A percentile compares a stretch with the other conserved stretches of the same genome.
Evolutionary conservation across 2,888 invertebrate species (phyloP).

Genomic region (Eucera pruinosa): DNA sequence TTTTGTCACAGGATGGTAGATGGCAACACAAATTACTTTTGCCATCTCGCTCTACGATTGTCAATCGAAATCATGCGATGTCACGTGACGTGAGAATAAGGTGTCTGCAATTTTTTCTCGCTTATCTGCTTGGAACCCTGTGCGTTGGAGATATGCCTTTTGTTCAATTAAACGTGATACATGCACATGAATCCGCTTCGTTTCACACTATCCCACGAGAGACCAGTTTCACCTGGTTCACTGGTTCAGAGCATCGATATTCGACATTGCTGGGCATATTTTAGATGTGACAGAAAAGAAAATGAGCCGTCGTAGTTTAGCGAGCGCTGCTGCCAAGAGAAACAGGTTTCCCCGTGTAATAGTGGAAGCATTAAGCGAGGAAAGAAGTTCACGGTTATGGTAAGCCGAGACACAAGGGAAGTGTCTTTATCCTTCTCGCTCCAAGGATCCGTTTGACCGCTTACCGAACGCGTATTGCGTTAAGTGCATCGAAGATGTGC

Average conservation of each 20-base stretch:
- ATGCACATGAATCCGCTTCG: conserved; percentile 5
- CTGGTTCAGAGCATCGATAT: conserved; percentile 18
- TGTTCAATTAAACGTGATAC: no score
- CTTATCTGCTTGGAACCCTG: no score
- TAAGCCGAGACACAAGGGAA: conserved; percentile 10
- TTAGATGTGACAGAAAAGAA: conserved; percentile 47
- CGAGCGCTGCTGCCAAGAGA: not conserved
- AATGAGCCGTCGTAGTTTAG: conserved; percentile 47
- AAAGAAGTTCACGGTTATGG: conserved; percentile 59
- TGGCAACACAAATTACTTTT: no score
- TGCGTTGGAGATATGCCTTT: no score
- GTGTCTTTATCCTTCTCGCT: conserved; percentile 2
- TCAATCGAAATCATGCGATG: no score
- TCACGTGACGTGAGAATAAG: no score
- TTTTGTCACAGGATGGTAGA: no score
- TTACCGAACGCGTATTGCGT: not conserved
- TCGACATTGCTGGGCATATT: not conserved
- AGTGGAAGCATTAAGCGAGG: conserved; percentile 53
- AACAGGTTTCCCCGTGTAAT: conserved; percentile 56
- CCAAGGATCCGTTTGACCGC: not conserved
- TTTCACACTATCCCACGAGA: not conserved
- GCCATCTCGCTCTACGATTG: no score
- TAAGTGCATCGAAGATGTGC: conserved; percentile 5
- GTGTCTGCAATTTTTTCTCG: no score
- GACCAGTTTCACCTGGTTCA: conserved; percentile 23